A percentile compares a stretch with the other conserved stretches of the same genome.
These are phyloP conservation scores for Colossoma macropomum DNA, from an alignment of 2,113 vertebrate genomes.

Conservation along the genomic window DNA sequence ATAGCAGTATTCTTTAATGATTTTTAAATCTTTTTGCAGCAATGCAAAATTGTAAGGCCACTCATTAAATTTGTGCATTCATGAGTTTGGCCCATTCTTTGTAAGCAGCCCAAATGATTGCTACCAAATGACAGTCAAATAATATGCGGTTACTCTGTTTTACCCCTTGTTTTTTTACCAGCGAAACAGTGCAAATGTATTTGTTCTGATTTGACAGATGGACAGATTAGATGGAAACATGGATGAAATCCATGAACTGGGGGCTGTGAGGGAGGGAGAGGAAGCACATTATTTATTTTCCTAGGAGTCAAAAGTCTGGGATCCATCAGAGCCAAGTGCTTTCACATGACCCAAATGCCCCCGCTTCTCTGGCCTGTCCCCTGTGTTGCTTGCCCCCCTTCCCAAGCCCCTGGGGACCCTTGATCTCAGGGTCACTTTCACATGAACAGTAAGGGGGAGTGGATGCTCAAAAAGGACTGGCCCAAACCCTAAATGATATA, in stretches of 20 bases:
- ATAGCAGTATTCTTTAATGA: not conserved
- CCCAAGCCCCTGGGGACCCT: constrained; percentile 51
- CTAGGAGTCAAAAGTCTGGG: constrained; percentile 67
- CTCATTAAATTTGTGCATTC: too few species aligned
- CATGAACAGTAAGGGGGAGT: constrained; percentile 55
- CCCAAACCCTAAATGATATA: constrained; percentile 53
- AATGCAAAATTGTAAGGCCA: too few species aligned
- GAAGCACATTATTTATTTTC: constrained; percentile 76
- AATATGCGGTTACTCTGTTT: too few species aligned
- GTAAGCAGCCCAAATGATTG: not conserved
- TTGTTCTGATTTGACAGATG: constrained; percentile 48
- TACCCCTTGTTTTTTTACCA: not conserved
- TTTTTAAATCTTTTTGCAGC: not conserved
- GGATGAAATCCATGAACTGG: constrained; percentile 36
- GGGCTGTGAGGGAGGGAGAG: constrained; percentile 58
- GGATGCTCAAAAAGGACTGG: constrained; percentile 34
- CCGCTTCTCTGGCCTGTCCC: constrained; percentile 49
- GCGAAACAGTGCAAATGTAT: not conserved
- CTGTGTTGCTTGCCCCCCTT: constrained; percentile 36
- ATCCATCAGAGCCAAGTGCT: constrained; percentile 60
- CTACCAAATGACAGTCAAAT: not conserved
- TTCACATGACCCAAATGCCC: constrained; percentile 76
- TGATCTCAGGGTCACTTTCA: constrained; percentile 71
- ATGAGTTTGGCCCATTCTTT: not conserved
- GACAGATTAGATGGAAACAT: constrained; percentile 48